phyloP scores from a whole-genome alignment of 2,113 vertebrate species.

The Pseudopipra pipra region DNA sequence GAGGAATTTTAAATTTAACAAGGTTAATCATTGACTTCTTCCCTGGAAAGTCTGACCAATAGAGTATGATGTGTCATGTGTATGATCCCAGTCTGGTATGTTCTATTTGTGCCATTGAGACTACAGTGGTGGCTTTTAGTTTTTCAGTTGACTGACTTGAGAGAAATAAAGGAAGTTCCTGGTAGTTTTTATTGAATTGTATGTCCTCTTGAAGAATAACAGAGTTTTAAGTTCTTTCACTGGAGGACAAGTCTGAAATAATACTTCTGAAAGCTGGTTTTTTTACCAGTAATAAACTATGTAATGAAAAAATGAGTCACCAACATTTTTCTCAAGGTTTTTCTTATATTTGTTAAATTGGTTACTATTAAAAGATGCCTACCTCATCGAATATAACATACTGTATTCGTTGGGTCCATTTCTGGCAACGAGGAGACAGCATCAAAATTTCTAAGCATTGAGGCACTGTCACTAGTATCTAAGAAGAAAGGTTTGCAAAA shows the following conservation, averaged over 20 bases:
- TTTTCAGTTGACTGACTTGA: background rate
- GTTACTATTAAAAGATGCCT: background rate
- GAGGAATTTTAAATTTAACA: background rate
- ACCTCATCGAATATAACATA: slow-evolving; percentile 76
- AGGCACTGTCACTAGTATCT: slow-evolving; percentile 70
- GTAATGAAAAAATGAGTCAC: background rate
- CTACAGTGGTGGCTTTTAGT: background rate
- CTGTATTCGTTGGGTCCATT: slow-evolving; percentile 63
- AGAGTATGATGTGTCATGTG: background rate
- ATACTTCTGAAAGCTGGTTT: background rate
- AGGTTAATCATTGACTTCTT: background rate
- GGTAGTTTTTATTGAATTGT: background rate
- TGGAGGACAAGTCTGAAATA: background rate
- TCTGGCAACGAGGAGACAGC: slow-evolving; percentile 57
- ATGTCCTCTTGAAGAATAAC: background rate
- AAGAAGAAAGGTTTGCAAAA: background rate
- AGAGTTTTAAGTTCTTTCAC: background rate
- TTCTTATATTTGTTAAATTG: background rate
- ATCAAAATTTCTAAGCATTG: slow-evolving; percentile 72
- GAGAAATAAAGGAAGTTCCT: background rate
- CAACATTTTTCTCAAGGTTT: background rate
- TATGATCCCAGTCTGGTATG: background rate
- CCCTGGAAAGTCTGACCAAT: background rate
- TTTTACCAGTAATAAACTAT: background rate
- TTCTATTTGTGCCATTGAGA: background rate